Evolutionary conservation across 2,113 vertebrate species (phyloP), one percentile per base, ranked within the genome.

Genomic region (Enhydra lutris): DNA sequence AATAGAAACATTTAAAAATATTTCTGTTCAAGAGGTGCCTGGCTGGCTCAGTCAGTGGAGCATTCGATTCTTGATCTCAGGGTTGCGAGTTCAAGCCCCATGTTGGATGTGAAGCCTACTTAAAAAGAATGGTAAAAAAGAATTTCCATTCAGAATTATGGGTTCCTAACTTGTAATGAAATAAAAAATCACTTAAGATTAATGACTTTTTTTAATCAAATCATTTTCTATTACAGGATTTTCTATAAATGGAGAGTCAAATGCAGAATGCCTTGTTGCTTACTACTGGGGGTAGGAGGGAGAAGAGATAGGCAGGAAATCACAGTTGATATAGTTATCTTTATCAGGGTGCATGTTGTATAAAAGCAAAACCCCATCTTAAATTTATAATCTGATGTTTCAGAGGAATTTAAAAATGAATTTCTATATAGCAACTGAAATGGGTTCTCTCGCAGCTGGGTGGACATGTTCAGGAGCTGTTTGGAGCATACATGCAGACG

Each of bases 401-500:
- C 55, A 96, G 67, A 97, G 65, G 80, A 87, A 88, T 31, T 34
- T 57, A 83, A 89, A 76, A 74, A 83, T 31, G 8, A 0, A 5
- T 73, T 89, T 73, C 69, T 90, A 2, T 18, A 2, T 50, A 65
- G 90, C 90, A 47, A 0, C 47, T 24, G 3, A 45, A 47, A 97
- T 45, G 85, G 92, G 87, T 6, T 78, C 90, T 50, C 23, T 50
- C 96, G 94, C 61, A 76, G 92, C 95, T 63, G 34, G 52, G 69
- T 59, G 95, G 96, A 79, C 83, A 65, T 91, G 96, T 95, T 34
- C 69, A 94, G 73, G 96, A 98, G 97, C 57, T 83, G 57, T 83
- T 97, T 26, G 3, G 86, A 89, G 97, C 26, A 26, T 89, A 29
- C 61, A 8, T 6, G 69, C 1, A 1, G 79, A 76, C 80, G 26